phyloP scores from a whole-genome alignment of 2,888 invertebrate species.

The Deladenus siricidicola region DNA sequence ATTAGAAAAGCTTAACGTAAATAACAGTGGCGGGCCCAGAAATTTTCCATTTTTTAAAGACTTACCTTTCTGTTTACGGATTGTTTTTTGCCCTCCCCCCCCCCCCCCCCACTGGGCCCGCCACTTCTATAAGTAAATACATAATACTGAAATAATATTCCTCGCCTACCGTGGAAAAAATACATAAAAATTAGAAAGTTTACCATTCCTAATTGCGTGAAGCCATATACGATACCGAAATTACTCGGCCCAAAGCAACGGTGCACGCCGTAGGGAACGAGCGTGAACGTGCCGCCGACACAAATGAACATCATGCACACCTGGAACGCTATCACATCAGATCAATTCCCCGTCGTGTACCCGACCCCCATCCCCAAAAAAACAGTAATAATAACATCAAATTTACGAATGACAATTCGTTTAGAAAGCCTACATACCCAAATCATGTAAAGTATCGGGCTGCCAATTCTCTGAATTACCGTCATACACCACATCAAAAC shows the following conservation, averaged over 20 bases:
- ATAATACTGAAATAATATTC: too few relatives aligned
- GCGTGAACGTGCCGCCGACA: conserved; percentile 46
- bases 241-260: conserved; percentile 44
- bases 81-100: too few relatives aligned
- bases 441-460: conserved; percentile 30
- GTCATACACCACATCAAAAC: conserved; percentile 39
- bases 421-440: conserved; percentile 10
- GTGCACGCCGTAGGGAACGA: conserved; percentile 46
- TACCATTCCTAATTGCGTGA: conserved; percentile 41
- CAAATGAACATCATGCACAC: conserved; percentile 44
- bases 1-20: too few relatives aligned
- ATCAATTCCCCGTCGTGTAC: too few relatives aligned
- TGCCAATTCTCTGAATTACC: conserved; percentile 28
- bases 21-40: too few relatives aligned
- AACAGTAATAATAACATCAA: background rate
- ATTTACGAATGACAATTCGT: background rate
- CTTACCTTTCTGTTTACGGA: too few relatives aligned
- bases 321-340: conserved; percentile 22
- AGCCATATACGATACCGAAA: conserved; percentile 47
- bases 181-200: conserved; percentile 1
- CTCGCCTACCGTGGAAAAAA: too few relatives aligned
- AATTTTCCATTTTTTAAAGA: too few relatives aligned
- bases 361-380: too few relatives aligned
- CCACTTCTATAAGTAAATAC: too few relatives aligned
- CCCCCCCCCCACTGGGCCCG: too few relatives aligned